Conservation (phyloP, 2,113 vertebrate genomes). For the Sinocyclocheilus anophthalmus region DNA sequence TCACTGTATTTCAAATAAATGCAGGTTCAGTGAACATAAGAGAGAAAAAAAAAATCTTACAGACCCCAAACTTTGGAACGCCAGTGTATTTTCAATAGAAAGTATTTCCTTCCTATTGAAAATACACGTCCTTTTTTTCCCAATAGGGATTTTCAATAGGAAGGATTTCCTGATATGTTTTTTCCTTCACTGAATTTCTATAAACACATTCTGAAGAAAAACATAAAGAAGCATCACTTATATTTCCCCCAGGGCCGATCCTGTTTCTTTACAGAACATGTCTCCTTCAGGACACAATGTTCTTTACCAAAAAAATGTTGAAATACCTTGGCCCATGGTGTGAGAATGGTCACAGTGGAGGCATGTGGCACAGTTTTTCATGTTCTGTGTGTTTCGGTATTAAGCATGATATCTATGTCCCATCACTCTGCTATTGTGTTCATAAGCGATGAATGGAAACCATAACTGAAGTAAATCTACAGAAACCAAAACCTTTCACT, state of each 20-base stretch:
- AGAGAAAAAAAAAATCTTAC: not conserved
- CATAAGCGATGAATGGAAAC: conserved; percentile 35
- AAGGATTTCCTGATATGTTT: not conserved
- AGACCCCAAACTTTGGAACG: not conserved
- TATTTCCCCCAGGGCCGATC: not conserved
- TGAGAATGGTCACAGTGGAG: conserved; percentile 45
- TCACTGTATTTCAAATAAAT: not conserved
- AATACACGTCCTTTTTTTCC: no score
- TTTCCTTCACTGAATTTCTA: not conserved
- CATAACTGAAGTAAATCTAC: not conserved
- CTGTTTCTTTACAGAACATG: not conserved
- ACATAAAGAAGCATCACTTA: not conserved
- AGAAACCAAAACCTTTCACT: not conserved
- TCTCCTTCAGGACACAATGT: conserved; percentile 9
- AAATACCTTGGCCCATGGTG: conserved; percentile 42
- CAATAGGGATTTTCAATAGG: no score
- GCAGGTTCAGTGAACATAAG: not conserved
- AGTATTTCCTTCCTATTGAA: not conserved
- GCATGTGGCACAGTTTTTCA: not conserved
- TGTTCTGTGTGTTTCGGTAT: conserved; percentile 25
- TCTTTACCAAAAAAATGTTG: not conserved
- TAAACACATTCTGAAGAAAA: not conserved
- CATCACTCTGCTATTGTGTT: conserved; percentile 8
- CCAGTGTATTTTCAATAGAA: not conserved
- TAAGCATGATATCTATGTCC: conserved; percentile 21